Base-by-base conservation (phyloP, 2,113 vertebrate species). In the Parus major region DNA sequence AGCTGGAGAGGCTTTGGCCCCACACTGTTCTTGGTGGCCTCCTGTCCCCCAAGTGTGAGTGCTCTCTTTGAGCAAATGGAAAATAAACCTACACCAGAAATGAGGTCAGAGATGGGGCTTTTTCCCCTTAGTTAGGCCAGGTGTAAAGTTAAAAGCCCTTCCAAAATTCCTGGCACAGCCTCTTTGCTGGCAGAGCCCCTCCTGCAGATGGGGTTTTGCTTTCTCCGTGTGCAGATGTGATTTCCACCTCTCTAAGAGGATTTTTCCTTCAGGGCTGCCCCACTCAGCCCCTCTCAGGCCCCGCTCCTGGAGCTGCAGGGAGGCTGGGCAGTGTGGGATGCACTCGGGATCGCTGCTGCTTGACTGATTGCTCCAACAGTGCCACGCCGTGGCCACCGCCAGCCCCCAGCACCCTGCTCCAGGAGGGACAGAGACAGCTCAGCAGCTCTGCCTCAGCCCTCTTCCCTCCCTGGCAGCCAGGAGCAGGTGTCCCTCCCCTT, bases 361-460 rank as follows among this genome's bases (percentile, higher is more conserved):
- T 39, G 14, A 3, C 7, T 47, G 20, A 5, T 36, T 21, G 53
- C 64, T 91, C 92, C 91, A 91, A 94, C 95, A 94, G 91, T 93
- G 96, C 95, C 94, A 15, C 95, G 6, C 92, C 82, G 97, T 92
- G 96, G 95, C 77, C 90, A 21, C 42, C 3, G 1, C 80, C 80
- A 21, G 94, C 33, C 75, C 21, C 35, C 5, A 0, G 64, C 70
- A 49, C 15, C 46, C 36, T 0, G 5, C 20, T 41, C 44, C 11
- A 0, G 72, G 11, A 77, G 3, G 15, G 42, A 52, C 22, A 31
- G 41, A 17, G 15, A 1, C 15, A 36, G 72, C 50, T 53, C 64
- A 2, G 2, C 69, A 39, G 52, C 65, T 63, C 44, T 25, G 61
- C 42, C 59, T 69, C 7, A 1, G 19, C 28, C 33, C 33, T 15